Evolutionary conservation across 1,140 invertebrate species (phyloP).

Genomic region (Heliothis virescens): DNA sequence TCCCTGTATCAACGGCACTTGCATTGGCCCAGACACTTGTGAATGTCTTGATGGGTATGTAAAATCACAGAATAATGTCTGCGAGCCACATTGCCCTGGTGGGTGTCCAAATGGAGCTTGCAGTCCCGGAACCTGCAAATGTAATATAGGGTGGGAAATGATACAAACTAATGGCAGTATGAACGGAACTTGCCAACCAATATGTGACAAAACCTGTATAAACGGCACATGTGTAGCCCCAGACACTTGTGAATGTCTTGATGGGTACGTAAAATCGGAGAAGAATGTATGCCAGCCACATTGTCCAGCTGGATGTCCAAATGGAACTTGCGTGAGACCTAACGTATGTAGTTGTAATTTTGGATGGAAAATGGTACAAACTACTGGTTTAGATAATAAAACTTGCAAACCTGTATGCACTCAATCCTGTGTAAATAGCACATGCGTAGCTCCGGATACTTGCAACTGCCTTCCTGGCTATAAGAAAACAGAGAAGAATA

Average conservation of each 20-base stretch:
- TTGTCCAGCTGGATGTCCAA: not conserved
- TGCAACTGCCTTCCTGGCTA: constrained; percentile 46
- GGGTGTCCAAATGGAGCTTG: constrained; percentile 78
- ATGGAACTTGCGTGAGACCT: not conserved
- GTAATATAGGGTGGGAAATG: not conserved
- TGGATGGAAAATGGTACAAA: not conserved
- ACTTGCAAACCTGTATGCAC: constrained; percentile 30
- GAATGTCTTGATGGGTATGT: constrained; percentile 62
- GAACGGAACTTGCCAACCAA: not conserved
- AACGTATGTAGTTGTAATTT: not conserved
- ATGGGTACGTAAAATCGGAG: not conserved
- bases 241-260: not conserved
- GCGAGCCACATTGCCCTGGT: constrained; percentile 74
- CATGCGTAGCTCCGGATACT: not conserved
- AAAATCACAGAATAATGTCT: constrained; percentile 53
- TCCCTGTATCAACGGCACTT: constrained; percentile 76
- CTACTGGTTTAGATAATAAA: not conserved
- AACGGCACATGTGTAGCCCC: constrained; percentile 2
- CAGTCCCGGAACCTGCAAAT: constrained; percentile 58
- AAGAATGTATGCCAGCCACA: not conserved
- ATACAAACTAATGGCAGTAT: not conserved
- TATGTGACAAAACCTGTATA: not conserved
- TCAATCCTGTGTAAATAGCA: not conserved
- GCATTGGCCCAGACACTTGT: constrained; percentile 81
- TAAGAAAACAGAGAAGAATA: constrained; percentile 16